Conservation (phyloP, 2,113 vertebrate genomes). For the Aphyosemion australe region DNA sequence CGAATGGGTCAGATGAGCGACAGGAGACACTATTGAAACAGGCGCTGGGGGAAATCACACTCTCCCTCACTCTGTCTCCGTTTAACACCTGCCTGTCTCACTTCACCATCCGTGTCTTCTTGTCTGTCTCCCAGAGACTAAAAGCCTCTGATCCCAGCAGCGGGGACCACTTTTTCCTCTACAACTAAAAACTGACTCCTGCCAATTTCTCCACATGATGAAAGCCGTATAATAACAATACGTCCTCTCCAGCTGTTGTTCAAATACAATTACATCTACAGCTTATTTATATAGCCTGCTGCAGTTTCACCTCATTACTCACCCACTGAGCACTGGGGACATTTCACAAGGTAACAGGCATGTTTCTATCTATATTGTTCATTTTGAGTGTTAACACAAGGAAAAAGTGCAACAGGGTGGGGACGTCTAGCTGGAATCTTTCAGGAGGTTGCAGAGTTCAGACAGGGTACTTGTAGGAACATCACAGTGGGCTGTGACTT, state of each 20-base stretch:
- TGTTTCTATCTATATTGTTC: too few relatives aligned
- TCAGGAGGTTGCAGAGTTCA: too few relatives aligned
- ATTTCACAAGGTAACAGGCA: neutral
- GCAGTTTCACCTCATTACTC: neutral
- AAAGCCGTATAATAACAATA: slow-evolving; percentile 3
- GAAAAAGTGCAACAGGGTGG: too few relatives aligned
- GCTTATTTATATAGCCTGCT: neutral
- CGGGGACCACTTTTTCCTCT: slow-evolving; percentile 39
- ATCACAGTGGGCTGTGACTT: too few relatives aligned
- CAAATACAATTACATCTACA: neutral
- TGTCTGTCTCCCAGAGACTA: slow-evolving; percentile 40
- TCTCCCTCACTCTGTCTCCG: slow-evolving; percentile 43
- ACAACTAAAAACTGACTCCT: slow-evolving; percentile 34
- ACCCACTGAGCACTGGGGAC: neutral
- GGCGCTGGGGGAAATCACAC: slow-evolving; percentile 66
- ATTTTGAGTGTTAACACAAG: too few relatives aligned
- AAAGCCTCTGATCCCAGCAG: slow-evolving; percentile 61
- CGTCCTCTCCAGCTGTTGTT: neutral
- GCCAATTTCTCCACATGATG: neutral
- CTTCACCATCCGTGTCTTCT: slow-evolving; percentile 24
- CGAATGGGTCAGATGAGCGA: slow-evolving; percentile 76
- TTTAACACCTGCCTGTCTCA: slow-evolving; percentile 28
- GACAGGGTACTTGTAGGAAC: too few relatives aligned
- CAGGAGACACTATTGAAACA: slow-evolving; percentile 67
- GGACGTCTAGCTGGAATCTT: too few relatives aligned